Evolutionary conservation across 2,888 invertebrate genomes (phyloP).

Genomic region (Rapana venosa): DNA sequence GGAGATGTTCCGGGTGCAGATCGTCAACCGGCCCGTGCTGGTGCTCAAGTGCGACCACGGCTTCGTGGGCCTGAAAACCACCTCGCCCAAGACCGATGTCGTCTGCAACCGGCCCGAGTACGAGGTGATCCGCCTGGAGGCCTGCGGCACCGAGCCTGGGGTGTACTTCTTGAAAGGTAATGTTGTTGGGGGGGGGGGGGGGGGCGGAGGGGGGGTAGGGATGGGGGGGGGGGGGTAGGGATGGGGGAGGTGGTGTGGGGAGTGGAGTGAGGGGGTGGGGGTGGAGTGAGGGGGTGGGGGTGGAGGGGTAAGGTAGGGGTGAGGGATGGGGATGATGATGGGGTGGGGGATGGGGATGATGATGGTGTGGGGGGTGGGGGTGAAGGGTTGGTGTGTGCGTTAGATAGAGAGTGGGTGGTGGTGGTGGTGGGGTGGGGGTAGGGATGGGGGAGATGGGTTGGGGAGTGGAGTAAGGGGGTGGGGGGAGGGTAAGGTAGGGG

Average conservation of each 20-base stretch:
- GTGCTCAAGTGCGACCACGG: conserved; percentile 97
- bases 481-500: too few relatives aligned
- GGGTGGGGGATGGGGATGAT: neutral
- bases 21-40: conserved; percentile 87
- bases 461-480: too few relatives aligned
- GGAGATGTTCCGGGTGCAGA: conserved; percentile 91
- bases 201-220: neutral
- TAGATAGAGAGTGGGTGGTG: neutral
- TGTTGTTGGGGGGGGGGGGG: conserved; percentile 31
- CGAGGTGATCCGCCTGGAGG: conserved; percentile 94
- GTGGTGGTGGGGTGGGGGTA: neutral
- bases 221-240: neutral
- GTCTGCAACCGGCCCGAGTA: conserved; percentile 94
- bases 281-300: neutral
- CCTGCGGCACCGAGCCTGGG: conserved; percentile 87
- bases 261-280: neutral
- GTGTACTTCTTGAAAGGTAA: conserved; percentile 93
- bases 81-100: conserved; percentile 87
- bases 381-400: neutral
- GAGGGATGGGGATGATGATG: neutral
- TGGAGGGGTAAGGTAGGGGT: neutral
- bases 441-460: too few relatives aligned
- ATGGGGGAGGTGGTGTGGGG: neutral
- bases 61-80: conserved; percentile 93
- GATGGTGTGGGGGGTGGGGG: neutral